These are phyloP conservation scores for Latrodectus geometricus DNA, from an alignment of 1,140 invertebrate species.

Conservation along the genomic window DNA sequence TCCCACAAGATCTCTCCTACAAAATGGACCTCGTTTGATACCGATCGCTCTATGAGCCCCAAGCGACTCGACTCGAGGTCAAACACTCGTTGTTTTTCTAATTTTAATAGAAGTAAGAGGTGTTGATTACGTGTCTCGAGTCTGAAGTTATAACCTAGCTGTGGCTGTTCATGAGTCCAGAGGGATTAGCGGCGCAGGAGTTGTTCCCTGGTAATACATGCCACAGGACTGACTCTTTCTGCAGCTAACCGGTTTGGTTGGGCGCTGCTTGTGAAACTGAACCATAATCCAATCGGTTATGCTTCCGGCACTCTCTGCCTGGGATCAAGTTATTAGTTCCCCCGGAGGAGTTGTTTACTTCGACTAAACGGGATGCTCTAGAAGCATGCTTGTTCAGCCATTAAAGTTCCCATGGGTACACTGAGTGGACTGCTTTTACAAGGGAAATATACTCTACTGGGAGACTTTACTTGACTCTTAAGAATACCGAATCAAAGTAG, in stretches of 20 bases:
- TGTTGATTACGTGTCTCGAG: slow-evolving; percentile 54
- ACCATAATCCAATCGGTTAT: slow-evolving; percentile 60
- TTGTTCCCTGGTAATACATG: slow-evolving; percentile 26
- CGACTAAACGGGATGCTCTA: slow-evolving; percentile 33
- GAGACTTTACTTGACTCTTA: slow-evolving; percentile 33
- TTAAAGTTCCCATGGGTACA: slow-evolving; percentile 41
- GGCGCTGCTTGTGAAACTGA: slow-evolving; percentile 35
- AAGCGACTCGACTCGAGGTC: slow-evolving; percentile 26
- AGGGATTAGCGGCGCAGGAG: slow-evolving; percentile 3
- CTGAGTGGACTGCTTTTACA: slow-evolving; percentile 17
- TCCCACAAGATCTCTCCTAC: slow-evolving; percentile 49
- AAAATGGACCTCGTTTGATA: slow-evolving; percentile 49
- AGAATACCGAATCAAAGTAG: slow-evolving; percentile 3
- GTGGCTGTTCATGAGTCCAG: slow-evolving; percentile 14
- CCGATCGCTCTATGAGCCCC: slow-evolving; percentile 47
- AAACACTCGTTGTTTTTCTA: slow-evolving; percentile 56
- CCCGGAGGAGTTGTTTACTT: slow-evolving; percentile 56
- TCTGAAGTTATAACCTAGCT: slow-evolving; percentile 40
- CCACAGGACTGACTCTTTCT: neutral
- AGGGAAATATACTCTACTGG: slow-evolving; percentile 22
- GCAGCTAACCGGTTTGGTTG: neutral
- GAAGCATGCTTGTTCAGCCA: slow-evolving; percentile 51
- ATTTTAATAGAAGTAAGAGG: slow-evolving; percentile 61
- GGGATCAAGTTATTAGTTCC: slow-evolving; percentile 53
- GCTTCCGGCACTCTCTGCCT: slow-evolving; percentile 27